Evolutionary conservation across 2,888 invertebrate genomes (phyloP).

Genomic region (Glyphotaelius pellucidus): DNA sequence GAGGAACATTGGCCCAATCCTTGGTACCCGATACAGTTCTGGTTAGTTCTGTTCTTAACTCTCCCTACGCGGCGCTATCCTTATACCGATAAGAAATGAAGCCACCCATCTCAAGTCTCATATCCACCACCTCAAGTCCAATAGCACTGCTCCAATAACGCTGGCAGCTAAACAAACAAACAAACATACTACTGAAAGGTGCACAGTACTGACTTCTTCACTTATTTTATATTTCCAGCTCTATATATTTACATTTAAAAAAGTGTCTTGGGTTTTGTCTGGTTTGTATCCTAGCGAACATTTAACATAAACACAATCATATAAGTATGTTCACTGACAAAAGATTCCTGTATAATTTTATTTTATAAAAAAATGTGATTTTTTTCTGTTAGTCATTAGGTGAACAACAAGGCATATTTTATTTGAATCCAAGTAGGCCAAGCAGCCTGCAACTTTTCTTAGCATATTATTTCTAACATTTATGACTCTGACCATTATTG

Average conservation of each 20-base stretch:
- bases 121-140: not conserved
- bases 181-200: slow-evolving; percentile 7
- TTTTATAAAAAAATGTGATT: slow-evolving; percentile 51
- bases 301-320: slow-evolving; percentile 38
- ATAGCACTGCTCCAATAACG: not conserved
- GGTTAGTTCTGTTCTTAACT: not conserved
- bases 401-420: slow-evolving; percentile 53
- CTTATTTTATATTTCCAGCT: slow-evolving; percentile 43
- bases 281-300: slow-evolving; percentile 14
- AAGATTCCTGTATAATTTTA: slow-evolving; percentile 36
- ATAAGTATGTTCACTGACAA: slow-evolving; percentile 5
- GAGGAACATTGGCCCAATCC: slow-evolving; percentile 35
- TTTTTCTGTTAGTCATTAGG: slow-evolving; percentile 24
- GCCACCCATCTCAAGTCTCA: not conserved
- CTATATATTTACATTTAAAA: slow-evolving; percentile 48
- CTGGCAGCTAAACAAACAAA: not conserved
- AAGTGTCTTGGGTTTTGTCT: slow-evolving; percentile 19
- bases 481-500: slow-evolving; percentile 46
- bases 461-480: slow-evolving; percentile 51
- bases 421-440: slow-evolving; percentile 55
- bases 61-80: not conserved
- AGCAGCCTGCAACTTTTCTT: slow-evolving; percentile 58
- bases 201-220: slow-evolving; percentile 15
- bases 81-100: not conserved
- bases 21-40: not conserved